Base-by-base conservation (phyloP, 2,797 vertebrate genomes). In the Rhynchotus rufescens region DNA sequence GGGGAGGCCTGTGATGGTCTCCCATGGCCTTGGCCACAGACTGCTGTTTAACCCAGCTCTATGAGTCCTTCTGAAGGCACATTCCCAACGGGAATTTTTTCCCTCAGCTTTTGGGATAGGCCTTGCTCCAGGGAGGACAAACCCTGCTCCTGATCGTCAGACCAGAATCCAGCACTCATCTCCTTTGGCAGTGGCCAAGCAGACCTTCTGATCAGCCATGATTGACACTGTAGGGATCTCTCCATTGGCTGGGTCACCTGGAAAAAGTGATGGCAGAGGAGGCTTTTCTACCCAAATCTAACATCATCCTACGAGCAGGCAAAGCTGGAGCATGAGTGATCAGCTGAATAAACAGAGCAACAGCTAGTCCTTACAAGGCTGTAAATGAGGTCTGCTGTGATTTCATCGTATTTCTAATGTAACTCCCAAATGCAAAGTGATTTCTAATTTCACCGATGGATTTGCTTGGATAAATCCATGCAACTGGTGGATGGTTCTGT, bases 401-500 rank as follows among this genome's bases (percentile, higher is more conserved):
- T 60, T 76, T n/a, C 4, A 26, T 68, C 61, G 1, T 10, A 30
- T 80, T 86, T n/a, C 30, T 62, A 73, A 0, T 0, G 0, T 0
- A 84, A 11, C 4, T 90, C 80, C 61, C 91, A 91, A 90, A 84
- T 78, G 56, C 87, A 34, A 93, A 86, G 59, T 13, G 71, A 86
- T 76, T 92, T 73, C 52, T 84, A 25, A 67, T 61, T 88, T 90
- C 71, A 84, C 15, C 0, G 26, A 14, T 80, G 76, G 81, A 86
- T 84, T 86, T 73, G 44, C 84, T 90, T 73, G 69, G 77, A 62
- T 78, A 93, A 78, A 87, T 90, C n/a, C 62, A 85, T 79, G 52
- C 51, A 85, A 44, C 67, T 84, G 54, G 47, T 61, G 52, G 38
- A 15, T 72, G 60, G 28, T 68, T 89, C 80, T 76, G 40, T 66